Base-by-base conservation (phyloP, 2,113 vertebrate genomes). In the Pluvianellus socialis region DNA sequence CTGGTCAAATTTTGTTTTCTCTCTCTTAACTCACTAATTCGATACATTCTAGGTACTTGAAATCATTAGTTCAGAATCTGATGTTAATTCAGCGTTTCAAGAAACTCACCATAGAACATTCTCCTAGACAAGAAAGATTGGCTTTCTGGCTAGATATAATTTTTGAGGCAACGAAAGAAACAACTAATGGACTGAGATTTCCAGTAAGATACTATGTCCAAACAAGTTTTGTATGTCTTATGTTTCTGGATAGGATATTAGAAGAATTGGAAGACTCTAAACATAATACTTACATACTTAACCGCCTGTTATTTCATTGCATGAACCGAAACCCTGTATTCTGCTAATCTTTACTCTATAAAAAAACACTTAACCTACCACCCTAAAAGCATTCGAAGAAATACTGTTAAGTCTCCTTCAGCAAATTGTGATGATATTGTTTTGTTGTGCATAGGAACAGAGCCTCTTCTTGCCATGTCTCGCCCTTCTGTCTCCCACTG, bases 61-160 rank as follows among this genome's bases (percentile, higher is more conserved):
- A 98, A 73, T 99, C 99, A 1, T 98, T 99, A 97, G 99, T 99
- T 92, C 99, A 99, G 97, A 99, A 99, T 97, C 96, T 99, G 91
- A 98, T 99, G 94, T 96, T 99, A 95, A 99, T 99, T 97, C 99
- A 99, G 91, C 98, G 98, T 94, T 99, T 99, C 97, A 99, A 99
- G 98, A 99, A 99, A 97, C 96, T 98, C 94, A 96, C 96, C 89
- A 96, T 95, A 62, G 99, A 99, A 50, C 98, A 99, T 90, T 99
- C 99, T 44, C 98, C 99, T 62, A 98, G 98, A 94, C 97, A 99
- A 96, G 98, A 99, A 92, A 98, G 96, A 89, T 98, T 99, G 92
- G 98, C 98, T 97, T 99, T 99, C 98, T 99, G 99, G 99, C 98
- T 99, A 98, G 99, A 99, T 97, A 99, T 99, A 91, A 99, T 99